Base-by-base conservation (phyloP, 2,797 vertebrate genomes). In the Gadopsis bispinosus region DNA sequence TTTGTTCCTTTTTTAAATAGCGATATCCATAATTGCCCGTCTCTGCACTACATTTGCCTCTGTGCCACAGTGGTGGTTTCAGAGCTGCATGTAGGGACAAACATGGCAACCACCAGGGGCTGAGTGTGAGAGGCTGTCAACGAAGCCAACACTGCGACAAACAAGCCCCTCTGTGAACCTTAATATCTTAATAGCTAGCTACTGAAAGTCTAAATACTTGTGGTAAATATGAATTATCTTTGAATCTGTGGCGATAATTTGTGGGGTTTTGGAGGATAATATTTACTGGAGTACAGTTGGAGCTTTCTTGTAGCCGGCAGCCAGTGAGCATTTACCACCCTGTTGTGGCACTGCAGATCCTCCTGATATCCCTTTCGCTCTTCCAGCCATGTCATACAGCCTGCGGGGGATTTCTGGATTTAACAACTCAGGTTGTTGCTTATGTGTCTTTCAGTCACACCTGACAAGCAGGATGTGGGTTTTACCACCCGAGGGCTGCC, bases 381-480 rank as follows among this genome's bases (percentile, higher is more conserved):
- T 56, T 55, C 17, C 41, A 75, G 77, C 69, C 54, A 17, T 86
- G 75, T 83, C 75, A 77, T 69, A 39, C 4, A 69, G 68, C 81
- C 87, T 78, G 74, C 35, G 20, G 79, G 85, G 78, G 79, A 81
- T 85, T 85, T 85, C 54, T 73, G 60, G 78, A 69, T 88, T 82
- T 83, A 87, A 86, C 84, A 82, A 88, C 79, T 90, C 77, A 68
- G 69, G 67, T 55, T 19, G 56, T 62, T 75, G 78, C 83, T 77
- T 83, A 66, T 77, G 59, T 72, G 81, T 88, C 80, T 89, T 63
- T 73, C 73, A 81, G 69, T 83, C 51, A 55, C 61, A 83, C 77
- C 87, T 88, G 90, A 90, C 89, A 88, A 77, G 83, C 71, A 63
- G 60, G 73, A 89, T 77, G 79, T 80, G 51, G 78, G 74, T 74